Percentiles rank a stretch among this genome's conserved stretches.
phyloP scores from a whole-genome alignment of 2,113 vertebrate species.

The Rhabdomys dilectus region DNA sequence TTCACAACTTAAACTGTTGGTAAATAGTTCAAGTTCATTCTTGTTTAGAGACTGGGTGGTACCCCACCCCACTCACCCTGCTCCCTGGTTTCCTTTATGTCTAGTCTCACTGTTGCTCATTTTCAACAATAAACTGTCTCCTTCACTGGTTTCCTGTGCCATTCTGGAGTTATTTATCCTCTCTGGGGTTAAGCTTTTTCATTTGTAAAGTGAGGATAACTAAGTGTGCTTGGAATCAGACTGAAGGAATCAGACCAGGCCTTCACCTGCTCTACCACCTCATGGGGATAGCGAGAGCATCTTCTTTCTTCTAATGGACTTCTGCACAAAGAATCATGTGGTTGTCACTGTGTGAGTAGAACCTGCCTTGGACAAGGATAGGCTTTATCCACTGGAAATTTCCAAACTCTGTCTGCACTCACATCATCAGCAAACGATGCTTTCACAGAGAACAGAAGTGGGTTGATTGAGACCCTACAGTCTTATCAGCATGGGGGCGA shows the following conservation, averaged over 20 bases:
- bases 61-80: background rate
- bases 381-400: background rate
- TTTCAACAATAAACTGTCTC: background rate
- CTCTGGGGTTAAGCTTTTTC: background rate
- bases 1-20: constrained; percentile 8
- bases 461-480: background rate
- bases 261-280: background rate
- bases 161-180: background rate
- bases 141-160: background rate
- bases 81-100: background rate
- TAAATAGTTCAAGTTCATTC: constrained; percentile 28
- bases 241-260: background rate
- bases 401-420: background rate
- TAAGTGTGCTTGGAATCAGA: background rate
- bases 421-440: background rate
- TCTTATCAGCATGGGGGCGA: background rate
- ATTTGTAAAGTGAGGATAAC: background rate
- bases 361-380: background rate
- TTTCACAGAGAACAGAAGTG: background rate
- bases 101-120: background rate
- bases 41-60: background rate
- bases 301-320: background rate
- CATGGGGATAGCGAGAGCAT: background rate
- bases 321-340: background rate
- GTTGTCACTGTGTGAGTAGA: background rate